phyloP scores from a whole-genome alignment of 2,113 vertebrate genomes.

The Chloroceryle aenea region DNA sequence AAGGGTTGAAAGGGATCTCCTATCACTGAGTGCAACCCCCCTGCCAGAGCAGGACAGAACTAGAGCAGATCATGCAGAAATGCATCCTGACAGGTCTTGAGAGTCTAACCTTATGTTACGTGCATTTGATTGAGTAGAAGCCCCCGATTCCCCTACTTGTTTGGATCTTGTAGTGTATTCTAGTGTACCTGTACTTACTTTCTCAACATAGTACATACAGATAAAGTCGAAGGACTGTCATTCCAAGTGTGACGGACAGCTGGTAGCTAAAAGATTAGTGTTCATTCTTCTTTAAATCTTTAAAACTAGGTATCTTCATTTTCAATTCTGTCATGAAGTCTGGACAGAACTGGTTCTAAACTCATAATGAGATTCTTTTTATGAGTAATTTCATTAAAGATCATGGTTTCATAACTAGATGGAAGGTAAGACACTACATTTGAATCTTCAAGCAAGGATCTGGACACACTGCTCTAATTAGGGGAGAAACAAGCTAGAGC shows the following conservation, averaged over 20 bases:
- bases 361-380: too few species aligned
- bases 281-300: not conserved
- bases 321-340: not conserved
- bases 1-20: too few species aligned
- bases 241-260: not conserved
- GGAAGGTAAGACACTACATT: not conserved
- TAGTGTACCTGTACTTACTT: not conserved
- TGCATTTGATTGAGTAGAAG: not conserved
- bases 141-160: not conserved
- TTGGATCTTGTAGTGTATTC: not conserved
- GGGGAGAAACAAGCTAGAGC: not conserved
- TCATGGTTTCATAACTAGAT: not conserved
- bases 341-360: not conserved
- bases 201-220: not conserved
- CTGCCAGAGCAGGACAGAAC: too few species aligned
- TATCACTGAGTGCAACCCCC: too few species aligned
- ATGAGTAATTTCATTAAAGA: too few species aligned
- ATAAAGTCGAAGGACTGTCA: not conserved
- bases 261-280: not conserved
- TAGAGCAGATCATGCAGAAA: too few species aligned
- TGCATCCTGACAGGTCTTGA: too few species aligned
- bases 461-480: not conserved
- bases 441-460: not conserved
- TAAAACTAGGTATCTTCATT: not conserved
- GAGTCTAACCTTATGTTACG: too few species aligned